A percentile compares a stretch with the other conserved stretches of the same genome.
Evolutionary conservation across 2,797 vertebrate genomes (phyloP).

Genomic region (Chaenodraco wilsoni): DNA sequence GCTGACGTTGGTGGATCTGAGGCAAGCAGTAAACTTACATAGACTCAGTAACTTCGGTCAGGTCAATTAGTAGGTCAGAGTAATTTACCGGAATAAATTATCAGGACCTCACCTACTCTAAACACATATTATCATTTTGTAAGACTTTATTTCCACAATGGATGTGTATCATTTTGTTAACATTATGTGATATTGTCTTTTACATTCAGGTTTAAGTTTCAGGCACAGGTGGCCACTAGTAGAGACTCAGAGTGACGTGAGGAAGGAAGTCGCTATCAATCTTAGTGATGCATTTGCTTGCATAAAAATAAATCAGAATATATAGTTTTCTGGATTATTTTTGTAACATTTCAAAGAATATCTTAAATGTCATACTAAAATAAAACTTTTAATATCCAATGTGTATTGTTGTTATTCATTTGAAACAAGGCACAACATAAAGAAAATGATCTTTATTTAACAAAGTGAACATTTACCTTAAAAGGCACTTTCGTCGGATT

Average conservation of each 20-base stretch:
- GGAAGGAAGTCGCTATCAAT: constrained; percentile 46
- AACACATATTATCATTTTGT: constrained; percentile 18
- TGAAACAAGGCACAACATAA: constrained; percentile 6
- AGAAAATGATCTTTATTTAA: constrained; percentile 57
- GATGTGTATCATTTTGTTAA: constrained; percentile 27
- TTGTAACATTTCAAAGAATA: constrained; percentile 68
- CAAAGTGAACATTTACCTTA: constrained; percentile 23
- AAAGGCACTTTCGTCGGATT: constrained; percentile 55
- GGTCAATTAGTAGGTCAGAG: too few species aligned
- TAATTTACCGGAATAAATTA: too few species aligned
- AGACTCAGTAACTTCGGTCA: too few species aligned
- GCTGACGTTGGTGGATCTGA: too few species aligned
- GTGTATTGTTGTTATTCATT: constrained; percentile 20
- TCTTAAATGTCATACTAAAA: constrained; percentile 64
- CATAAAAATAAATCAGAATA: constrained; percentile 66
- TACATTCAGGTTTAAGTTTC: constrained; percentile 42
- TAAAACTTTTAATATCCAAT: constrained; percentile 71
- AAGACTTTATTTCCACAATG: constrained; percentile 9
- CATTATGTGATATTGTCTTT: constrained; percentile 31
- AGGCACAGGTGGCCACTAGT: constrained; percentile 24
- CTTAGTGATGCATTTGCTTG: constrained; percentile 53
- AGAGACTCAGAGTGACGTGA: constrained; percentile 19
- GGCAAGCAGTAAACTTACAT: too few species aligned
- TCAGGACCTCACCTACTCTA: too few species aligned
- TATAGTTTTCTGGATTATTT: constrained; percentile 72